Evolutionary conservation across 1,140 invertebrate genomes (phyloP), one percentile per base, ranked within the genome.

Genomic region (Polypedilum pembai): DNA sequence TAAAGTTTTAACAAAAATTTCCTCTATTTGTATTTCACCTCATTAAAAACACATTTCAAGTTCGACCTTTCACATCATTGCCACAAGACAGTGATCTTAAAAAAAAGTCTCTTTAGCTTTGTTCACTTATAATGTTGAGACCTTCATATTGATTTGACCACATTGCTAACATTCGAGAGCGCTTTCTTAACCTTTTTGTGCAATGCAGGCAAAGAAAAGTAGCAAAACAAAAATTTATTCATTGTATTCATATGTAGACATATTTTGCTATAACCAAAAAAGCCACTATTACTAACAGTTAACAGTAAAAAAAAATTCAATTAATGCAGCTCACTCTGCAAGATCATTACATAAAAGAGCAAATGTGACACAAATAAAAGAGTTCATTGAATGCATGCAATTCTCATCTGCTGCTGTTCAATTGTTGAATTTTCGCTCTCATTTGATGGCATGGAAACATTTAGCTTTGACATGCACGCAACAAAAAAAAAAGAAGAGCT

Each of bases 391-490:
- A 33, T 33, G 24, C 24, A 33, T 33, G 24, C 24, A 5, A 33
- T 33, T 33, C 24, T 33, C 24, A 33, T 33, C 24, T 33, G 24
- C n/a, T n/a, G 24, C 24, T 33, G 1, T 33, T 33, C 24, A 33
- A 33, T 33, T 33, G 24, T 33, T 33, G 5, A 33, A 33, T 5
- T 33, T 5, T 33, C 24, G 5, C 5, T 33, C 24, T 33, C 24
- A 33, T 33, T 33, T 33, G 24, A 33, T 45, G 24, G 15, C 41
- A 45, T 12, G 15, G 15, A n/a, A 56, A 56, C 45, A 56, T 56
- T 56, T 15, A 56, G n/a, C 12, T 33, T 56, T 56, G 45, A 56
- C 45, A 56, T 56, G 45, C 45, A 56, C 45, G 45, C 45, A 56
- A 45, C 41, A 10, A 45, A 45, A 45, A 45, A 45, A 41, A 41